Evolutionary conservation across 2,113 vertebrate genomes (phyloP).

Genomic region (Cyrtonyx montezumae): DNA sequence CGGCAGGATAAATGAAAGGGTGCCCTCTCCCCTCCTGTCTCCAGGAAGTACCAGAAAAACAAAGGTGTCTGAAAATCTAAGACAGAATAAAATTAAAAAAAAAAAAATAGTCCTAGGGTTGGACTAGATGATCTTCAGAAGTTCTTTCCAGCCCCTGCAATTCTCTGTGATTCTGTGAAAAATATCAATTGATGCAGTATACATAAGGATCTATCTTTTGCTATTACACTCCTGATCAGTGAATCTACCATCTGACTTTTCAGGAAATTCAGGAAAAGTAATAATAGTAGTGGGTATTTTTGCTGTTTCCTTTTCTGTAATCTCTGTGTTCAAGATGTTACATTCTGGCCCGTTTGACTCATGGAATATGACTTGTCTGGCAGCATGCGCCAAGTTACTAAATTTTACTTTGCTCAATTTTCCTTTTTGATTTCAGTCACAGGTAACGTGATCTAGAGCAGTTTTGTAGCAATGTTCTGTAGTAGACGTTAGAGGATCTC

Average conservation of each 20-base stretch:
- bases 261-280: constrained; percentile 58
- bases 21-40: neutral
- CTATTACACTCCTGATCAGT: neutral
- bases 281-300: constrained; percentile 55
- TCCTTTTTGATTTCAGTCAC: neutral
- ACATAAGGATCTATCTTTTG: neutral
- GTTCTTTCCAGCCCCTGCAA: too few relatives aligned
- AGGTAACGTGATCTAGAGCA: neutral
- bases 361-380: neutral
- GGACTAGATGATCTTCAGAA: too few relatives aligned
- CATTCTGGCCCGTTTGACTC: neutral
- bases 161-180: neutral
- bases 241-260: neutral
- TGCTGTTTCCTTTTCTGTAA: constrained; percentile 42
- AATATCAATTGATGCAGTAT: neutral
- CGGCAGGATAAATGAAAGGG: neutral
- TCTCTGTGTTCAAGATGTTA: constrained; percentile 9
- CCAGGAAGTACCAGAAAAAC: neutral
- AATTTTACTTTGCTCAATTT: neutral
- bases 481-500: neutral
- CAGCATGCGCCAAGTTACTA: neutral
- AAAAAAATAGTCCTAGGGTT: too few relatives aligned
- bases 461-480: neutral
- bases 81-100: neutral
- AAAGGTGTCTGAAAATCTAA: neutral